Conservation (phyloP, 2,113 vertebrate species). For the Daubentonia madagascariensis region DNA sequence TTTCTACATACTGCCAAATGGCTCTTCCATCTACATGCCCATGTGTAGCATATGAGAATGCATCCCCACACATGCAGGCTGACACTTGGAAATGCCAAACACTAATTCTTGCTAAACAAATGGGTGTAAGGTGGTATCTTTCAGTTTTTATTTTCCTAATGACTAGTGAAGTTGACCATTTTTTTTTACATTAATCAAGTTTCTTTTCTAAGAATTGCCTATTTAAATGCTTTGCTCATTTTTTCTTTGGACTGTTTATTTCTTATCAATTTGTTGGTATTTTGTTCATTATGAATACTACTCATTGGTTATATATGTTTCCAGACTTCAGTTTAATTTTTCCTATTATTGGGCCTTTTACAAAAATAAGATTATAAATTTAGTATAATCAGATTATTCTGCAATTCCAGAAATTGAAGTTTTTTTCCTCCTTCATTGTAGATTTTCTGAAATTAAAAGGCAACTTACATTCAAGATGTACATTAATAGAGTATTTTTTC, state of each 20-base stretch:
- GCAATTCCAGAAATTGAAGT: background rate
- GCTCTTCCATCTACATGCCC: background rate
- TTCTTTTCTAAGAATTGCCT: background rate
- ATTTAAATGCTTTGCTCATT: background rate
- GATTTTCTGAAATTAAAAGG: background rate
- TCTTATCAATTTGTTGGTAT: background rate
- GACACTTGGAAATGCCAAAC: background rate
- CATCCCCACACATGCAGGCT: background rate
- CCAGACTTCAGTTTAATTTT: background rate
- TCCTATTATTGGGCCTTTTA: background rate
- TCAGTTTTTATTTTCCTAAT: background rate
- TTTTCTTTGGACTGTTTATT: background rate
- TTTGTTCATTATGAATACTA: background rate
- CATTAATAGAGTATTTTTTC: background rate
- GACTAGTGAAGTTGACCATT: background rate
- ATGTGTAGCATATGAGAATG: fast-evolving
- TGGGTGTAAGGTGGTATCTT: background rate
- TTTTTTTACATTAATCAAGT: background rate
- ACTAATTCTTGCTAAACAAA: background rate
- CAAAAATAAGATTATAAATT: background rate
- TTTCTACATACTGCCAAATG: too few relatives aligned
- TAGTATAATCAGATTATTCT: too few relatives aligned
- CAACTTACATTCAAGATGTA: background rate
- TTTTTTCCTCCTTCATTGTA: background rate
- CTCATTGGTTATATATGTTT: background rate